A percentile compares a stretch with the other conserved stretches of the same genome.
These are phyloP conservation scores for Kryptopterus vitreolus DNA, from an alignment of 2,797 vertebrate genomes.

Conservation along the genomic window DNA sequence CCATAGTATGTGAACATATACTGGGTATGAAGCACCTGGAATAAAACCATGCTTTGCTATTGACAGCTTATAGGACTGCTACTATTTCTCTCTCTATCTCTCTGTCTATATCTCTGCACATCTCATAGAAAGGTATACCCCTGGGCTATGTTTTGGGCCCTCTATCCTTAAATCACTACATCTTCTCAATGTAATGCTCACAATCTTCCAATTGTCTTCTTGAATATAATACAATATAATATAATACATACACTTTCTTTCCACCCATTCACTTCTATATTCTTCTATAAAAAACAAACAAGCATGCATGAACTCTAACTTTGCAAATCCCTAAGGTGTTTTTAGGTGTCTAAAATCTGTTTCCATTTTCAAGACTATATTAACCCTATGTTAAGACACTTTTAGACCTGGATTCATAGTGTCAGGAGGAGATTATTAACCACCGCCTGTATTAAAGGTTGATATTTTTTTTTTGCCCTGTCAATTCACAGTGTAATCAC, in stretches of 20 bases:
- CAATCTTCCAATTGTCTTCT: conserved; percentile 58
- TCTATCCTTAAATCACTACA: conserved; percentile 53
- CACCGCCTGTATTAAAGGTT: neutral
- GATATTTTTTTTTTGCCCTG: neutral
- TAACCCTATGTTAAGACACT: neutral
- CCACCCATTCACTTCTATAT: too few relatives aligned
- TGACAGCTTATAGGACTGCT: neutral
- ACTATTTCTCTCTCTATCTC: neutral
- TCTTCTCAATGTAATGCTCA: conserved; percentile 39
- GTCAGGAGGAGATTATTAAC: conserved; percentile 7
- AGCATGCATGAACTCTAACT: too few relatives aligned
- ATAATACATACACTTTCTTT: conserved; percentile 31
- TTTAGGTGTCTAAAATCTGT: too few relatives aligned
- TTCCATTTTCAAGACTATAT: conserved; percentile 24
- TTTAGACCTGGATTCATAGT: neutral
- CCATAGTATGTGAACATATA: too few relatives aligned
- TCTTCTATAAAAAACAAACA: neutral
- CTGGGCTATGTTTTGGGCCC: conserved; percentile 43
- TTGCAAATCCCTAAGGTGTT: too few relatives aligned
- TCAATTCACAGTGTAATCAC: neutral
- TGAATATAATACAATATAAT: conserved; percentile 26
- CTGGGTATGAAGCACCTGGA: neutral
- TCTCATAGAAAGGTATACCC: conserved; percentile 51
- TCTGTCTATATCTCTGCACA: neutral
- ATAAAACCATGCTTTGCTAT: neutral